Base-by-base conservation (phyloP, 2,888 invertebrate genomes). In the Pandemis corylana region DNA sequence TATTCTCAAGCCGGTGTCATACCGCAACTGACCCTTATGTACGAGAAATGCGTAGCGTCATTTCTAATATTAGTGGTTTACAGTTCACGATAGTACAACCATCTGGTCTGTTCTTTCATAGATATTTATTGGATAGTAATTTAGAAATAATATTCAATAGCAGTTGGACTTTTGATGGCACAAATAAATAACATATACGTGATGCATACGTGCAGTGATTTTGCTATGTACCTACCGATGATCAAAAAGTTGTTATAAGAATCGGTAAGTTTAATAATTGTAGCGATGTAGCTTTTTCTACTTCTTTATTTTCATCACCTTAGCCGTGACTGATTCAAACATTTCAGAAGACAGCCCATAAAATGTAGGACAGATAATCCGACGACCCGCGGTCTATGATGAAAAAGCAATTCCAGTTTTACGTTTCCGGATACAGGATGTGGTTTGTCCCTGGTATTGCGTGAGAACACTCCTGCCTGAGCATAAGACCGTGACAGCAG, bases 401-500 rank as follows among this genome's bases (percentile, higher is more conserved):
- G 56, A 20, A 59, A 59, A 59, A 59, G 10, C 59, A 12, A 28
- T 59, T 59, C 59, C 56, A 56, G 9, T 65, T 49, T 28, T 5
- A 46, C 65, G 13, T 7, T 13, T 49, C 44, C 44, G 49, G 65
- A 36, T 74, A 59, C 59, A 59, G 65, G 59, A 69, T 61, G 59
- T 42, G 13, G 68, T 68, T 46, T 64, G 68, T 51, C 67, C 61
- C 53, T 42, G 59, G 63, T 28, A 28, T 59, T 67, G 13, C 61
- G 63, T 67, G 75, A 46, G 68, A 64, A 68, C 56, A 63, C 41
- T 68, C 63, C 64, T 67, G 63, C 66, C 51, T 15, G 5, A 15
- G 7, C 69, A 51, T 72, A 61, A 82, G 84, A 87, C 85, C 85
- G 81, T 78, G 79, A 73, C 87, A 81, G 87, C 85, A 78, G 88